A percentile compares a stretch with the other conserved stretches of the same genome.
Conservation (phyloP, 2,113 vertebrate species). For the Psettodes erumei region DNA sequence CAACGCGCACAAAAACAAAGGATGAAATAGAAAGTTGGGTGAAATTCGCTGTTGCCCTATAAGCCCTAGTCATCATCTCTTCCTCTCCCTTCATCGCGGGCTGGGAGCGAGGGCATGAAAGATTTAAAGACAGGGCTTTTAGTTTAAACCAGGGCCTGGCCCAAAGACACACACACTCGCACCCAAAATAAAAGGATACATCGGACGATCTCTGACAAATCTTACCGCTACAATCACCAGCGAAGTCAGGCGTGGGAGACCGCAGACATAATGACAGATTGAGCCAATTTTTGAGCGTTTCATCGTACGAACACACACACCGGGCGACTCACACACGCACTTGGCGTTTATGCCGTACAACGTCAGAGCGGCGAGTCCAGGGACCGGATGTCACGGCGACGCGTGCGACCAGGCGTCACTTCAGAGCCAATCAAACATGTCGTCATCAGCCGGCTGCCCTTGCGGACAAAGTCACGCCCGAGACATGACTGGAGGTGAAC, state of each 20-base stretch:
- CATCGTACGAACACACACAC: not conserved
- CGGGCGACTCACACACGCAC: not conserved
- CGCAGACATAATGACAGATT: not conserved
- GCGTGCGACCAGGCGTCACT: not conserved
- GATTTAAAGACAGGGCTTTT: constrained; percentile 75
- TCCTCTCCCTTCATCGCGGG: constrained; percentile 44
- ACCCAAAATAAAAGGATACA: constrained; percentile 28
- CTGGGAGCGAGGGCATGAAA: constrained; percentile 65
- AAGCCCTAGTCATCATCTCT: constrained; percentile 26
- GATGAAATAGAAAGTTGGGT: constrained; percentile 1
- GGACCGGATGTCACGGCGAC: not conserved
- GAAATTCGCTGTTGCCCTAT: constrained; percentile 11
- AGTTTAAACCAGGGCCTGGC: constrained; percentile 51
- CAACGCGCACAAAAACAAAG: not conserved
- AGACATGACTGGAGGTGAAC: too few species aligned
- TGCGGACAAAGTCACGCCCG: too few species aligned
- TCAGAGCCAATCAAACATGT: not conserved
- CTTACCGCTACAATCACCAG: constrained; percentile 9
- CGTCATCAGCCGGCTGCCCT: not conserved
- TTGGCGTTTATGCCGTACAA: not conserved
- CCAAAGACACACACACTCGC: constrained; percentile 28
- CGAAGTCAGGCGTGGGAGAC: not conserved
- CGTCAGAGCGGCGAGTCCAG: not conserved
- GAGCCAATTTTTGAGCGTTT: not conserved
- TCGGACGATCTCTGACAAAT: constrained; percentile 5